Base-by-base conservation (phyloP, 1,140 invertebrate genomes). In the Euwallacea similis region DNA sequence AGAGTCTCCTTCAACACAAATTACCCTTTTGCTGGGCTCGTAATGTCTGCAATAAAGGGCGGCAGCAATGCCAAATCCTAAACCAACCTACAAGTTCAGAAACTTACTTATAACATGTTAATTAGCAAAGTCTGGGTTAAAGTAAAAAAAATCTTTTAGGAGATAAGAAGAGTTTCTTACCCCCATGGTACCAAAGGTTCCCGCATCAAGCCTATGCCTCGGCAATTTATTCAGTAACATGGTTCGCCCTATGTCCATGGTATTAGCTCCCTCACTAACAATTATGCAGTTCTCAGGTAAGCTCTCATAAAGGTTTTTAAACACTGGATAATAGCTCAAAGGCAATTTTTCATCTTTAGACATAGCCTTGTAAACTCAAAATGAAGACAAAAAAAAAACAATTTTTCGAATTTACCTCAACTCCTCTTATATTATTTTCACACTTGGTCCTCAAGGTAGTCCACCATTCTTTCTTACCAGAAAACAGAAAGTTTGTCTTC, bases 191-290 rank as follows among this genome's bases (percentile, higher is more conserved):
- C 95, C 96, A 84, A 97, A 98, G 10, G 96, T 96, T 11, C 91
- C 93, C n/a, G 93, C 92, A 81, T 94, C 95, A 41, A 95, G 82
- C 50, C 96, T 87, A 81, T 97, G 94, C 53, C 94, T 83, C 0
- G 96, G 94, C 59, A 90, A 81, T 66, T 87, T 85, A 79, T 98
- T 97, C 2, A 90, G 82, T 13, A 98, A 82, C 82, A 98, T 90
- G 0, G 94, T 91, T 55, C 96, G 86, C 2, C 96, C 95, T 79
- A 98, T 98, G 78, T 98, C 96, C 97, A 99, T 99, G 0, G 97
- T 99, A 80, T 98, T 98, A 9, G 96, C 96, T 50, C 97, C 97
- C 85, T 99, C 97, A 79, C 95, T 97, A n/a, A 98, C 91, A 76
- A 98, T 95, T 3, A 98, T 90, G 15, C 89, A 89, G 84, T 98